Conservation (phyloP, 2,113 vertebrate species). For the Engystomops pustulosus region DNA sequence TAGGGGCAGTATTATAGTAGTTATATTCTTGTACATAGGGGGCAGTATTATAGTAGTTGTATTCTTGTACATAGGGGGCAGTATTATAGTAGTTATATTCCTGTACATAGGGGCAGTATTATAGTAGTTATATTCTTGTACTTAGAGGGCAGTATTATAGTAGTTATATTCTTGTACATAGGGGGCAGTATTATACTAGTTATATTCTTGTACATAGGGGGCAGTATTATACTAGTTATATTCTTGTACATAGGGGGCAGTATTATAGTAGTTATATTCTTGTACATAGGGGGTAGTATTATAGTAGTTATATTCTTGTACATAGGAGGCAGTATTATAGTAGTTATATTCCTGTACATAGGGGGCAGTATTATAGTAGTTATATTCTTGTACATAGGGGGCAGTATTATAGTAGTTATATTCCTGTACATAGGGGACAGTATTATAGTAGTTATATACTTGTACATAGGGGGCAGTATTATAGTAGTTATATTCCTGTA, state of each 20-base stretch:
- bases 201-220: conserved; percentile 6
- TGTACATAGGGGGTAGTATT: not conserved
- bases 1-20: not conserved
- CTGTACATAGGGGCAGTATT: not conserved
- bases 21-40: conserved; percentile 13
- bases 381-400: not conserved
- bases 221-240: conserved; percentile 6
- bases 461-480: not conserved
- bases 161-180: conserved; percentile 2
- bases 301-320: conserved; percentile 13
- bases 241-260: not conserved
- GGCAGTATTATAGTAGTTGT: conserved; percentile 1
- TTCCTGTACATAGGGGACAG: not conserved
- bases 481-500: conserved; percentile 12
- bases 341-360: conserved; percentile 5
- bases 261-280: conserved; percentile 2
- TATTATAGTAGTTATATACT: conserved; percentile 7
- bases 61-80: not conserved
- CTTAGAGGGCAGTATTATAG: not conserved
- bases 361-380: conserved; percentile 9
- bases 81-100: conserved; percentile 13
- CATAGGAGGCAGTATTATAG: conserved; percentile 2
- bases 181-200: not conserved
- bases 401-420: conserved; percentile 13
- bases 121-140: not conserved